Evolutionary conservation across 2,113 vertebrate species (phyloP), one percentile per base, ranked within the genome.

Genomic region (Platichthys stellatus): DNA sequence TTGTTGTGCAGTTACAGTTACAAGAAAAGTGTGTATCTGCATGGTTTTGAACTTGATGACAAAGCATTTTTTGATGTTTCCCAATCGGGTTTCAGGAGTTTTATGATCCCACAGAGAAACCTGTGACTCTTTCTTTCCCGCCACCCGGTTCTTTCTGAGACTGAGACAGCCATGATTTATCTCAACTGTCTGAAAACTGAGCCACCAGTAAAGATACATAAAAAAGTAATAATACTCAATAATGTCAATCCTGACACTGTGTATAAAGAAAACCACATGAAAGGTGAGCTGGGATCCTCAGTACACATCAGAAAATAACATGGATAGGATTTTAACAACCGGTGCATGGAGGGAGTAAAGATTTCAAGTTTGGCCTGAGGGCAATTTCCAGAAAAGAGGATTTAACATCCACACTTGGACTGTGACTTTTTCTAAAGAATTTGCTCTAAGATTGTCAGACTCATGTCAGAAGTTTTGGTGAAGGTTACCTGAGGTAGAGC

Each of bases 51-150:
- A 31, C 31, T 31, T 31, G 31, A 31, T 31, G 31, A 31, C 31
- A 31, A 31, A 6, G 6, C 31, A 47, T 47, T 1, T 43, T 43
- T 40, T 7, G 11, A n/a, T 0, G n/a, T 6, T 68, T 75, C 0
- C 13, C 68, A 21, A 56, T 65, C 60, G 26, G 60, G 54, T 74
- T 31, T 31, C 31, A 31, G 31, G 31, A 7, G 31, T 69, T 72
- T 62, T 68, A 53, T 3, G 23, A 59, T 71, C 57, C 2, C 4
- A 31, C 18, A 76, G 31, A 58, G 38, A 69, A 76, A 61, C 45
- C 3, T 58, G 28, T 21, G 45, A 58, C 49, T 62, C 58, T 72
- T 31, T 31, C 6, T 31, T 43, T 1, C 64, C 15, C 54, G 15
- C 14, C 66, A 40, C n/a, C 45, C 23, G 61, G 53, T 28, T 8